Conservation (phyloP, 2,113 vertebrate genomes). For the Isurus oxyrinchus region DNA sequence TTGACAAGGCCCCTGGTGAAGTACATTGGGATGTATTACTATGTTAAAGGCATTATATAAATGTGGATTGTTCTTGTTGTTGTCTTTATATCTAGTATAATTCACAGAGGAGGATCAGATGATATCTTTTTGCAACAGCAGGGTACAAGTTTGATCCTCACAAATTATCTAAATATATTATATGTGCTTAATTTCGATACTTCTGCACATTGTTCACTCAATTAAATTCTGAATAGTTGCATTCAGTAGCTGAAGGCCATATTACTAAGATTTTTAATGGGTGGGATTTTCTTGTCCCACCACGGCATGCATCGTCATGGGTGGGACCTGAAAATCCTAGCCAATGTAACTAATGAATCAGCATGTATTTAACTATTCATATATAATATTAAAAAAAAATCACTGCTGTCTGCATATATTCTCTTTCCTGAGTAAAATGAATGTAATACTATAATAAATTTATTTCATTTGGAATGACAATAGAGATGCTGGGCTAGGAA, state of each 20-base stretch:
- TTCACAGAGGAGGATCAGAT: background rate
- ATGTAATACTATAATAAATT: background rate
- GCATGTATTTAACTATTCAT: background rate
- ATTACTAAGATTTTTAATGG: conserved; percentile 14
- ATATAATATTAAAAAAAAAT: background rate
- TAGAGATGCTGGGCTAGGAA: background rate
- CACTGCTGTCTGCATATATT: background rate
- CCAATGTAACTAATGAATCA: background rate
- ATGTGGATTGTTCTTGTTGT: background rate
- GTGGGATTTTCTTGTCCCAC: too few relatives aligned
- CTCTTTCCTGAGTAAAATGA: background rate
- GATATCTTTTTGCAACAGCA: background rate
- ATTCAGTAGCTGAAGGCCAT: conserved; percentile 22
- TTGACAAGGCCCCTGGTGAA: too few relatives aligned
- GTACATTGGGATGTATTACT: background rate
- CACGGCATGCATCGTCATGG: too few relatives aligned
- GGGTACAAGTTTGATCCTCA: background rate
- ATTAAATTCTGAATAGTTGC: background rate
- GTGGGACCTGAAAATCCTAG: too few relatives aligned
- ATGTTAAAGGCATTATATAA: background rate
- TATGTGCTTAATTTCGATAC: background rate
- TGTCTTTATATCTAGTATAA: background rate
- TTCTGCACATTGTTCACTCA: background rate
- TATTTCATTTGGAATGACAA: background rate
- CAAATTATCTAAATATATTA: background rate